phyloP scores from a whole-genome alignment of 2,888 invertebrate species.

The Nephrotoma guestfalica region DNA sequence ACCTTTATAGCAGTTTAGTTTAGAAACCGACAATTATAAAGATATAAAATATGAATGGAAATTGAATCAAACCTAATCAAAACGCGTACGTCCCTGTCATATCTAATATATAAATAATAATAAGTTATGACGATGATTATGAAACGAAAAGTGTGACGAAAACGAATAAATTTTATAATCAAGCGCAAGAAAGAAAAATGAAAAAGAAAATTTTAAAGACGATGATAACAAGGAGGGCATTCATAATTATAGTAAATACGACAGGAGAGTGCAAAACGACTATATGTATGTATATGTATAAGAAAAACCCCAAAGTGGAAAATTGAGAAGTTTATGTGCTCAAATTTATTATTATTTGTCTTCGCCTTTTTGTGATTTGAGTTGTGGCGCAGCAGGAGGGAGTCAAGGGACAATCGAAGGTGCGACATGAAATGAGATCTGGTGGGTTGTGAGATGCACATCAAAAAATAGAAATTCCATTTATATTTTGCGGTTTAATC shows the following conservation, averaged over 20 bases:
- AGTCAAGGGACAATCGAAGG: not conserved
- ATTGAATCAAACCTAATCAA: not conserved
- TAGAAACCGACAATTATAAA: not conserved
- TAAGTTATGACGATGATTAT: not conserved
- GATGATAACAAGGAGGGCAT: not conserved
- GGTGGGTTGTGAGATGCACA: not conserved
- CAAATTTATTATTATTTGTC: not conserved
- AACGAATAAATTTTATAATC: not conserved
- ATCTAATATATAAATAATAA: not conserved
- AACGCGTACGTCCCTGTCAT: not conserved
- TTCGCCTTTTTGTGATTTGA: not conserved
- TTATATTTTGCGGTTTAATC: not conserved
- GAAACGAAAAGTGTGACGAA: not conserved
- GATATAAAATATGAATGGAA: not conserved
- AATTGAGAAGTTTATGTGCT: not conserved
- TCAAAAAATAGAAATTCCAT: not conserved
- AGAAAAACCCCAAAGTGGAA: not conserved
- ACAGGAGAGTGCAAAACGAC: not conserved
- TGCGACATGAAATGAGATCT: not conserved
- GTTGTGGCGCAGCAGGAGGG: not conserved
- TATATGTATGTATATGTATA: not conserved
- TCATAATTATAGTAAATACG: not conserved
- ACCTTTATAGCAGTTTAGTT: too few species aligned
- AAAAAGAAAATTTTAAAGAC: not conserved
- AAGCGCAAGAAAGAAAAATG: not conserved